Percentiles rank a stretch among this genome's conserved stretches.
These are phyloP conservation scores for Clamator glandarius DNA, from an alignment of 2,797 vertebrate species.

Conservation along the genomic window DNA sequence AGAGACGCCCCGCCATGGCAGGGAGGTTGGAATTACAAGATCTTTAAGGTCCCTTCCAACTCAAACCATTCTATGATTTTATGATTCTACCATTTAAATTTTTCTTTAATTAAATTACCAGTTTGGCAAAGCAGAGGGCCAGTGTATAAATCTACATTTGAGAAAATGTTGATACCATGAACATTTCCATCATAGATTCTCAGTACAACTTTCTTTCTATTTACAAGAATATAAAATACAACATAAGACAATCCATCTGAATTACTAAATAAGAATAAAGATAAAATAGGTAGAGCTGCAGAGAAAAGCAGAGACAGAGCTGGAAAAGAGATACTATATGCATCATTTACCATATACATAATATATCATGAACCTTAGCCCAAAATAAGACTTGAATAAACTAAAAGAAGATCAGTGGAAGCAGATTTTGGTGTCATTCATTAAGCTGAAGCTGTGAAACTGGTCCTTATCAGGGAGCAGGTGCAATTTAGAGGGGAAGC, in stretches of 20 bases:
- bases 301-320: neutral
- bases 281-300: neutral
- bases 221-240: neutral
- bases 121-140: neutral
- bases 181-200: neutral
- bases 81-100: neutral
- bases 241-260: neutral
- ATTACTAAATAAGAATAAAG: neutral
- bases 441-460: neutral
- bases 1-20: too few species aligned
- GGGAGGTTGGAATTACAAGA: too few species aligned
- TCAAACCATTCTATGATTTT: too few species aligned
- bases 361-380: neutral
- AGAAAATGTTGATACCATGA: neutral
- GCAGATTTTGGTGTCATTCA: neutral
- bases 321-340: neutral
- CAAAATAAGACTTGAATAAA: neutral
- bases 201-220: neutral
- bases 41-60: too few species aligned
- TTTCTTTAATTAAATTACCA: neutral
- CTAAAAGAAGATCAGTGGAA: neutral
- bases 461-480: rapidly evolving
- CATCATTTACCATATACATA: too few species aligned
- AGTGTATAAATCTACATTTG: neutral
- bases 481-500: rapidly evolving